Percentiles rank a stretch among this genome's conserved stretches.
Evolutionary conservation across 2,888 invertebrate genomes (phyloP).

Genomic region (Sarcophaga rosellei): DNA sequence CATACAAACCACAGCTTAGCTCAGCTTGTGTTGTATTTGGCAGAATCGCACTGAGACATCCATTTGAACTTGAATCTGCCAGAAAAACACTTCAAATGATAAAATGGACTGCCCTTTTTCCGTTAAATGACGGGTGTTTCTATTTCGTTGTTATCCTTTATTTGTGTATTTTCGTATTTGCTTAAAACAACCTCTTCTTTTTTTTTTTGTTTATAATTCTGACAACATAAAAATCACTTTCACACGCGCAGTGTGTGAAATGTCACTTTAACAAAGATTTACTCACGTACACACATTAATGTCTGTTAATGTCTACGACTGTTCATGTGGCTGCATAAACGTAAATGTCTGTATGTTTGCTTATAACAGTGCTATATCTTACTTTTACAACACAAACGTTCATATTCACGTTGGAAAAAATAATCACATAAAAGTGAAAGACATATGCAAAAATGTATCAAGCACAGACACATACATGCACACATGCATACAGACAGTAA

Average conservation of each 20-base stretch:
- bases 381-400: not conserved
- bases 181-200: conserved; percentile 1
- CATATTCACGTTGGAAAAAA: not conserved
- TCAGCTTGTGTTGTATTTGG: too few species aligned
- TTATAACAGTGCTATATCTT: conserved; percentile 18
- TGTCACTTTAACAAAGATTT: conserved; percentile 64
- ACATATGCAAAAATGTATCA: conserved; percentile 36
- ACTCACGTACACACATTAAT: conserved; percentile 61
- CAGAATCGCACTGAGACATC: too few species aligned
- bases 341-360: conserved; percentile 34
- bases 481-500: not conserved
- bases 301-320: conserved; percentile 29
- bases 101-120: not conserved
- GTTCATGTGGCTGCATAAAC: not conserved
- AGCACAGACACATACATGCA: conserved; percentile 4
- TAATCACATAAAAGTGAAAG: conserved; percentile 3
- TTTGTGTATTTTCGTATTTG: not conserved
- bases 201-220: conserved; percentile 26
- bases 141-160: not conserved
- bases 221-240: conserved; percentile 60
- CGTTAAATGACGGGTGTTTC: not conserved
- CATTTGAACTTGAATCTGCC: too few species aligned
- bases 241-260: conserved; percentile 64
- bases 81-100: not conserved
- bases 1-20: not conserved